phyloP scores from a whole-genome alignment of 2,888 invertebrate genomes.

The Digitonthophagus gazella region DNA sequence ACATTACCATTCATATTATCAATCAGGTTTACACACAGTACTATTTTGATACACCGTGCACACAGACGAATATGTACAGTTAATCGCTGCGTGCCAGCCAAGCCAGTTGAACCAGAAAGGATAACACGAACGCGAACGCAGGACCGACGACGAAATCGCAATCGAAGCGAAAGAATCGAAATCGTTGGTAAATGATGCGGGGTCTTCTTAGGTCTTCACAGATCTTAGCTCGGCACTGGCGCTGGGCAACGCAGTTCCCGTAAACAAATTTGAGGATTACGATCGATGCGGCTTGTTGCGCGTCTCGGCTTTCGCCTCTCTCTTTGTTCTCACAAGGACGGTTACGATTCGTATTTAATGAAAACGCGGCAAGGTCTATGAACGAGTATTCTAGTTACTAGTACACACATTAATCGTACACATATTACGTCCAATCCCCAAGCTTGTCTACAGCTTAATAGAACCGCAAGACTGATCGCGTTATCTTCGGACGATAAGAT shows the following conservation, averaged over 20 bases:
- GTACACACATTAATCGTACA: constrained; percentile 23
- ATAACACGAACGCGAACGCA: constrained; percentile 21
- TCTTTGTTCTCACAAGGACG: constrained; percentile 44
- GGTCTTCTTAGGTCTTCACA: background rate
- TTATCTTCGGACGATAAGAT: too few relatives aligned
- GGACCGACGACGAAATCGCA: constrained; percentile 24
- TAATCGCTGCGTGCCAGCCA: constrained; percentile 32
- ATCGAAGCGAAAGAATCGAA: constrained; percentile 26
- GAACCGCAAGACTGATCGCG: background rate
- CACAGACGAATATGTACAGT: constrained; percentile 47
- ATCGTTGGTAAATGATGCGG: constrained; percentile 23
- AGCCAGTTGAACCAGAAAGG: constrained; percentile 29
- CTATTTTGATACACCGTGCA: constrained; percentile 51
- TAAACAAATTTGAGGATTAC: constrained; percentile 38
- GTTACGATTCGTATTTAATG: constrained; percentile 47
- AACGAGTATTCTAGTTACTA: constrained; percentile 27
- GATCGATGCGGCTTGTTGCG: constrained; percentile 24
- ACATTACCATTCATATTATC: constrained; percentile 54
- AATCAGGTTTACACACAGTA: constrained; percentile 53
- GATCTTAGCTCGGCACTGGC: constrained; percentile 24
- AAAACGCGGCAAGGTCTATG: constrained; percentile 27
- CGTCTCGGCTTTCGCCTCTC: constrained; percentile 9
- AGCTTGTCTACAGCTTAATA: constrained; percentile 37
- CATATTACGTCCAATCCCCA: constrained; percentile 36
- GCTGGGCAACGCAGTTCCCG: constrained; percentile 34